Evolutionary conservation across 2,888 invertebrate species (phyloP), one percentile per base, ranked within the genome.

Genomic region (Limnephilus auricula): DNA sequence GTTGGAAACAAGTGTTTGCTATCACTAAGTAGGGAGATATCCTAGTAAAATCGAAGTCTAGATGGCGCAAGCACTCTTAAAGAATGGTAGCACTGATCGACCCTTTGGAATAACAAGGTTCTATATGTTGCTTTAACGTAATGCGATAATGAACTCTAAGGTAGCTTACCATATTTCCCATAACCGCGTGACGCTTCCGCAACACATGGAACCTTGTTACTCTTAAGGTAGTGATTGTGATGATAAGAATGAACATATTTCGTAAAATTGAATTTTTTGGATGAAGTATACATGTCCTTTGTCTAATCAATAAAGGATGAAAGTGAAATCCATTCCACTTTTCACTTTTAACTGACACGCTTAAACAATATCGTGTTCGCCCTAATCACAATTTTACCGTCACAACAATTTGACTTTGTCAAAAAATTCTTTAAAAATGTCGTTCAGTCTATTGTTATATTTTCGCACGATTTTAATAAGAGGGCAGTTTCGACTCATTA

Each of bases 401-500:
- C 25, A n/a, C 25, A 25, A 65, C 6, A 65, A 65, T 25, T 25
- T 25, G 9, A 18, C 25, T 25, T 6, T 2, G 25, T 13, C 13
- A 40, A 40, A 40, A 40, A 40, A 13, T 13, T 15, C 15, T 45
- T 13, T 15, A n/a, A 65, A n/a, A 9, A 65, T 18, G n/a, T n/a
- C 25, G 4, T n/a, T 25, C 65, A 25, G 18, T 65, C 65, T n/a
- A n/a, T 65, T 65, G 65, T 65, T n/a, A 65, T 65, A 65, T 25
- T 65, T 65, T 65, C n/a, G 32, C 82, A 32, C 25, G 25, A 32
- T 82, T 25, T 82, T 32, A 12, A 65, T 32, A 82, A 82, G 34
- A 34, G 34, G 32, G 34, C 34, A 85, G 37, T n/a, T 45, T 85
- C 85, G 40, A 45, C 25, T 85, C 85, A 85, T 85, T 85, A 85